Evolutionary conservation across 2,888 invertebrate genomes (phyloP).

Genomic region (Lissocephala sabroskyi): DNA sequence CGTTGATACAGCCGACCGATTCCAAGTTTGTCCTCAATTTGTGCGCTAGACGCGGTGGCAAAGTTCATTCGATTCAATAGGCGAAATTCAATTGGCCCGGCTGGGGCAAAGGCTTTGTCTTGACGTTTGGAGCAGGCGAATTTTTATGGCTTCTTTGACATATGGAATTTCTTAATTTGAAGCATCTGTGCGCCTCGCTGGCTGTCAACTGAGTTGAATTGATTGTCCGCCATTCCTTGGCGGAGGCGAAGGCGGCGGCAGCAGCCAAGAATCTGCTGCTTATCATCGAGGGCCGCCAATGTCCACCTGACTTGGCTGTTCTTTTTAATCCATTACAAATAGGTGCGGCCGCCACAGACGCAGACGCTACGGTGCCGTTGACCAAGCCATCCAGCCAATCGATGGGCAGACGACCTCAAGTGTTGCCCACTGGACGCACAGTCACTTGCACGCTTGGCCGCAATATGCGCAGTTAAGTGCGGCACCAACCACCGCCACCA

Average conservation of each 20-base stretch:
- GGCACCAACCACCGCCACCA: constrained; percentile 26
- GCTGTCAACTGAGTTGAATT: neutral
- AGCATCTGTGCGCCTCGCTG: constrained; percentile 33
- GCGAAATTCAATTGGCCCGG: constrained; percentile 12
- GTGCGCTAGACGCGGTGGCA: constrained; percentile 50
- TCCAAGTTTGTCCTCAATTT: constrained; percentile 49
- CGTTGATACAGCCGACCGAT: too few relatives aligned
- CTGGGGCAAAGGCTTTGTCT: constrained; percentile 4
- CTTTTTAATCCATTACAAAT: constrained; percentile 61
- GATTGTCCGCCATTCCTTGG: neutral
- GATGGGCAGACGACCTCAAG: constrained; percentile 60
- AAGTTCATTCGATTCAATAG: constrained; percentile 34
- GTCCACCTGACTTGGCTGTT: too few relatives aligned
- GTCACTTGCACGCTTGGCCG: constrained; percentile 40
- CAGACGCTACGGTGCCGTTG: constrained; percentile 49
- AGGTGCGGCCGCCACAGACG: constrained; percentile 47
- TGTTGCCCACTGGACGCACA: constrained; percentile 53
- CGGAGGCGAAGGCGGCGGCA: too few relatives aligned
- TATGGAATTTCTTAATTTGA: constrained; percentile 54
- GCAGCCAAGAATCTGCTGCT: too few relatives aligned
- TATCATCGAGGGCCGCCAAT: too few relatives aligned
- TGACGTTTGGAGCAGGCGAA: too few relatives aligned
- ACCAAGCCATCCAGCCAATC: too few relatives aligned
- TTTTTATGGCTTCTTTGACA: too few relatives aligned
- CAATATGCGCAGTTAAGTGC: constrained; percentile 38